Conservation (phyloP, 2,888 invertebrate species). For the Yponomeuta cagnagella region DNA sequence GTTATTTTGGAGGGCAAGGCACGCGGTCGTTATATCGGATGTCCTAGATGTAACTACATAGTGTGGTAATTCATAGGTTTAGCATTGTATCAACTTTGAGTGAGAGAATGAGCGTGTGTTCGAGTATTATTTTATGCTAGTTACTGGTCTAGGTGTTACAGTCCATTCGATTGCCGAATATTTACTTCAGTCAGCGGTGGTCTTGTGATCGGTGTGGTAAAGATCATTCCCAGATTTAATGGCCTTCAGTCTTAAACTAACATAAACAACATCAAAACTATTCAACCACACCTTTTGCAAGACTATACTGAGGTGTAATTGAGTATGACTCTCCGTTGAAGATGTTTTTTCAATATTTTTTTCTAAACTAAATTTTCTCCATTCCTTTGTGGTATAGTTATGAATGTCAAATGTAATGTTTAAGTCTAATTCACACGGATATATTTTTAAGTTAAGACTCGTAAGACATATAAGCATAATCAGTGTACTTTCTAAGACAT, state of each 20-base stretch:
- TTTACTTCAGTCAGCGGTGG: not conserved
- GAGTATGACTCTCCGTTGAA: slow-evolving; percentile 53
- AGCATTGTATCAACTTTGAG: slow-evolving; percentile 53
- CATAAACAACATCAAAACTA: not conserved
- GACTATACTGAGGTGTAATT: slow-evolving; percentile 21
- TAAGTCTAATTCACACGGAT: slow-evolving; percentile 51
- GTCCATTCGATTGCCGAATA: slow-evolving; percentile 31
- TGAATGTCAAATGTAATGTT: slow-evolving; percentile 59
- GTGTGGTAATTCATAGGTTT: slow-evolving; percentile 53
- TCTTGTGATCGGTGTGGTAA: not conserved
- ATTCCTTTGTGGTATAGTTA: slow-evolving; percentile 73
- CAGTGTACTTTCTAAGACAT: slow-evolving; percentile 58
- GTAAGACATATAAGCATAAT: slow-evolving; percentile 56
- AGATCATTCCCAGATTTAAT: not conserved
- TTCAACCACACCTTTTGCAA: not conserved
- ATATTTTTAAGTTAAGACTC: slow-evolving; percentile 67
- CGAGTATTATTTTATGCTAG: slow-evolving; percentile 35
- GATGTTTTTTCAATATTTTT: slow-evolving; percentile 36
- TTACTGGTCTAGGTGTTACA: slow-evolving; percentile 38
- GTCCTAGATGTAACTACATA: slow-evolving; percentile 49
- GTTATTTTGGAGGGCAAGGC: slow-evolving; percentile 20
- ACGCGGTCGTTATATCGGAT: slow-evolving; percentile 24
- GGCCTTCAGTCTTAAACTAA: not conserved
- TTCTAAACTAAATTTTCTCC: slow-evolving; percentile 60
- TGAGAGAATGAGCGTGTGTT: slow-evolving; percentile 36